Evolutionary conservation across 2,113 vertebrate genomes (phyloP).

Genomic region (Dipodomys merriami): DNA sequence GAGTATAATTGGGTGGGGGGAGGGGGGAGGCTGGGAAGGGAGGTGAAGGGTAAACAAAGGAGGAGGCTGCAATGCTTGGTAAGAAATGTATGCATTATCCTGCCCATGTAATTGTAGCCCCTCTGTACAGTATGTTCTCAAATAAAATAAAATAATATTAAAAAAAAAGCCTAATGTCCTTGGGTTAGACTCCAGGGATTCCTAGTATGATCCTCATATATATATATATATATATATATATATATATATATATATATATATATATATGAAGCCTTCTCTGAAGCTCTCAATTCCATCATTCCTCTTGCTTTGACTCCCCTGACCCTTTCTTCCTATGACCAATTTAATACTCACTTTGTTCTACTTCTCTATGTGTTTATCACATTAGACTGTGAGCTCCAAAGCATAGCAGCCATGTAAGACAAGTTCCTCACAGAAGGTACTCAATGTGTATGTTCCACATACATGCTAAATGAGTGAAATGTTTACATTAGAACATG

Average conservation of each 20-base stretch:
- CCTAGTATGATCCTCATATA: not conserved
- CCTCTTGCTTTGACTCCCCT: not conserved
- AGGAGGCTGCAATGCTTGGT: too few relatives aligned
- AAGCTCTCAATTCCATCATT: not conserved
- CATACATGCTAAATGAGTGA: conserved; percentile 12
- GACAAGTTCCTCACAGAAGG: not conserved
- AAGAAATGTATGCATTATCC: too few relatives aligned
- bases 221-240: too few relatives aligned
- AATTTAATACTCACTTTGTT: not conserved
- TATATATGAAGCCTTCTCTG: not conserved
- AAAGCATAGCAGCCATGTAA: conserved; percentile 1
- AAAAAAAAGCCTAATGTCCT: not conserved
- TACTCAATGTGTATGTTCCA: not conserved
- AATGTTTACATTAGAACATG: not conserved
- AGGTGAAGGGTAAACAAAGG: too few relatives aligned
- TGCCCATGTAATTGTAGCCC: too few relatives aligned
- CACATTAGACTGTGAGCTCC: not conserved
- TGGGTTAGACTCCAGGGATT: not conserved
- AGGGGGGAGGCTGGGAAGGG: too few relatives aligned
- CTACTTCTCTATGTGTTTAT: not conserved
- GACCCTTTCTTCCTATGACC: not conserved
- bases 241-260: too few relatives aligned
- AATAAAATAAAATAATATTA: too few relatives aligned
- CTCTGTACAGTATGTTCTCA: too few relatives aligned
- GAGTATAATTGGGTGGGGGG: too few relatives aligned